Evolutionary conservation across 2,797 vertebrate species (phyloP).

Genomic region (Clarias fuscus): DNA sequence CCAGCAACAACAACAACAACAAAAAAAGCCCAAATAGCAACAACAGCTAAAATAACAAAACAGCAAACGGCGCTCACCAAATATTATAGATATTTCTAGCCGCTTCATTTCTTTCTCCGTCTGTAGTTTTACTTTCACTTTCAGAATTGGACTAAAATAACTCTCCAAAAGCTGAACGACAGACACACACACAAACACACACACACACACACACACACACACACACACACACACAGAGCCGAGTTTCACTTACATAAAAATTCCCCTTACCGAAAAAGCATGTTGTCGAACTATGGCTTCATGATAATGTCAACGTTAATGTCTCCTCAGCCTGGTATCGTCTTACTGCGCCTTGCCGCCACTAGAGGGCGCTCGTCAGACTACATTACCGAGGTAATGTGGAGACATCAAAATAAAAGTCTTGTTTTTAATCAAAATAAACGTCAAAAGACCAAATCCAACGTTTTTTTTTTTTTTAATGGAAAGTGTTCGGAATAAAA

Average conservation of each 20-base stretch:
- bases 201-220: neutral
- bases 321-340: neutral
- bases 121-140: constrained; percentile 32
- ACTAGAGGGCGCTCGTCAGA: neutral
- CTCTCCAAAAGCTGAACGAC: neutral
- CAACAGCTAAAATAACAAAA: neutral
- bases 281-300: neutral
- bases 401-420: constrained; percentile 2
- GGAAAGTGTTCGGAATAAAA: neutral
- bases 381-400: too few relatives aligned
- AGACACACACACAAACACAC: neutral
- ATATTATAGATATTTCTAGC: neutral
- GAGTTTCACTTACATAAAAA: neutral
- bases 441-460: neutral
- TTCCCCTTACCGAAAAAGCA: neutral
- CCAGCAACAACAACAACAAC: neutral
- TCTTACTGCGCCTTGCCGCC: neutral
- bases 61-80: neutral
- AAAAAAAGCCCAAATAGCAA: neutral
- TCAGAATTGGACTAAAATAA: neutral
- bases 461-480: neutral
- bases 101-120: neutral
- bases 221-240: neutral
- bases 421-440: neutral
- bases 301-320: neutral